Conservation (phyloP, 2,888 invertebrate genomes). For the Ochlodes sylvanus region DNA sequence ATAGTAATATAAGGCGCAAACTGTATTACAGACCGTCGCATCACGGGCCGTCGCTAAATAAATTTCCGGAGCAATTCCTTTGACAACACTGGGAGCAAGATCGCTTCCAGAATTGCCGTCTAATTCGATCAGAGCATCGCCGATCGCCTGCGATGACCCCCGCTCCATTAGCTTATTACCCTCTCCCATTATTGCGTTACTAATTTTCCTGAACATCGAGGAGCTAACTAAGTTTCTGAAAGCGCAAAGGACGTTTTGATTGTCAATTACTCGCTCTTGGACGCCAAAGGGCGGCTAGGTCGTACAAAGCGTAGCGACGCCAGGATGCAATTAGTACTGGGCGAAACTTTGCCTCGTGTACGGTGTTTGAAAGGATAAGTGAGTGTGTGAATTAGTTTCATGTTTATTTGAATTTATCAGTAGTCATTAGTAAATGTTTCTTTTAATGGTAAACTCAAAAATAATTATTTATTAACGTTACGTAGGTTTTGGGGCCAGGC, state of each 20-base stretch:
- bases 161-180: constrained; percentile 79
- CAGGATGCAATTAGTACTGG: constrained; percentile 76
- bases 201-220: constrained; percentile 81
- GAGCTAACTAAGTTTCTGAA: constrained; percentile 76
- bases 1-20: constrained; percentile 40
- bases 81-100: constrained; percentile 56
- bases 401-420: no score
- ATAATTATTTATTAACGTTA: no score
- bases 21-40: constrained; percentile 48
- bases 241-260: constrained; percentile 79
- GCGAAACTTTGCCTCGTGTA: constrained; percentile 59
- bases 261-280: constrained; percentile 78
- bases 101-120: constrained; percentile 69
- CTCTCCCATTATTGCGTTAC: constrained; percentile 79
- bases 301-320: constrained; percentile 61
- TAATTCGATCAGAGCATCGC: constrained; percentile 73
- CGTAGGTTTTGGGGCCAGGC: no score
- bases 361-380: background rate
- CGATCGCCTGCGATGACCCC: constrained; percentile 54
- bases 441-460: no score
- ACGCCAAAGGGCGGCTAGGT: constrained; percentile 67
- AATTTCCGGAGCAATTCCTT: constrained; percentile 61
- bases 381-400: background rate
- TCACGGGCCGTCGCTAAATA: constrained; percentile 53
- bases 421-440: no score